Base-by-base conservation (phyloP, 1,140 invertebrate species). In the Penaeus vannamei region DNA sequence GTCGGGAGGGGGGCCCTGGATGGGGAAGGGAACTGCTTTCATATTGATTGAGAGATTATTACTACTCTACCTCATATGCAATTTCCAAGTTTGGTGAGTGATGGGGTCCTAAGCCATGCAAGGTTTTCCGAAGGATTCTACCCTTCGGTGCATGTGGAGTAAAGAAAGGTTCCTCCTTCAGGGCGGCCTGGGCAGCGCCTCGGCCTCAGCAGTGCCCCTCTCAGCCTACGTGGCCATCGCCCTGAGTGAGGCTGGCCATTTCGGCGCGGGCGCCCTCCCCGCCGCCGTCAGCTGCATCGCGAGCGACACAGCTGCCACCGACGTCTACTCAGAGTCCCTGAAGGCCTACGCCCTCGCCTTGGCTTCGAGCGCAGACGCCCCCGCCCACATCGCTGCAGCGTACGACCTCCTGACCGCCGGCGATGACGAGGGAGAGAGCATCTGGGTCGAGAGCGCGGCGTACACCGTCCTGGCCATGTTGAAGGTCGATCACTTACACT, bases 281-380 rank as follows among this genome's bases (percentile, higher is more conserved):
- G 92, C 12, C 53, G 53, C 53, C 53, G 53, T 53, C 53, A 53
- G 53, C 53, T 53, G 66, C 95, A 95, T 84, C 94, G 95, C 3
- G 92, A 95, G 0, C 94, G 95, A 64, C 97, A 96, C 53, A 7
- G 53, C 96, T 93, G 53, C 53, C 53, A 94, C 96, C 66, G 96
- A 98, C 92, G 93, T 95, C 1, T 98, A 98, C 93, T 95, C 96
- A 0, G 91, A 98, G 60, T 94, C 97, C 59, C 94, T 98, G 12
- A 95, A 95, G n/a, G 94, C 95, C 0, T 97, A 97, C 91, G 96
- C 95, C 0, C 93, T 98, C 0, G 95, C 96, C 92, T 92, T 97
- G 72, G 96, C 96, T 2, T 94, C 95, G 66, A 96, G 97, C 93
- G 93, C 94, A 1, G 94, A 94, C 8, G 95, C 95, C 91, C 94